Evolutionary conservation across 1,140 invertebrate genomes (phyloP), one percentile per base, ranked within the genome.

Genomic region (Cydia fagiglandana): DNA sequence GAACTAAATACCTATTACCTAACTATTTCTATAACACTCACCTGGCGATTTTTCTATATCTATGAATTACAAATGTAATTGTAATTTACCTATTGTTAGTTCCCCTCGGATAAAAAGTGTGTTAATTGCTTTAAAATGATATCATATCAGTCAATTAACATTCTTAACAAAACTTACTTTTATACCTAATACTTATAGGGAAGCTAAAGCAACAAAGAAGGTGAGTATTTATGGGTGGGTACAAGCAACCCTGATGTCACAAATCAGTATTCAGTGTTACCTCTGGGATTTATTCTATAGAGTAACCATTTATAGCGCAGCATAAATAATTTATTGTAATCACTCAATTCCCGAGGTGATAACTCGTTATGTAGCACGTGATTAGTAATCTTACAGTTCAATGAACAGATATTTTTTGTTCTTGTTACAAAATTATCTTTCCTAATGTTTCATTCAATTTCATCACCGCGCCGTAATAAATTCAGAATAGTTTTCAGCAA

Each of bases 311-410:
- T 70, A 70, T 4, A 41, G 66, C 66, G 38, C 30, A 41, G 38
- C 66, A 70, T 70, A 70, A 70, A 70, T 70, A 17, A 41, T 70
- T 45, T 70, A 70, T 70, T 41, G 66, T 38, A 17, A 38, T 41
- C 28, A 38, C 66, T 70, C 66, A 38, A 45, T 41, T 70, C 66
- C 66, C 66, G 66, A 70, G 66, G 66, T 70, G 66, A 70, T 70
- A 70, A 70, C 66, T 34, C 15, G 66, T 70, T 70, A 70, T 70
- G 34, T 38, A 70, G 66, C 66, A 70, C 66, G 38, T 70, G 66
- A 70, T 70, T 70, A 70, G 34, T 70, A 70, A 70, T 70, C 66
- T 70, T 38, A 38, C 38, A 70, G 66, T 70, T 38, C 66, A 70
- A 41, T 70, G 66, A 38, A 70, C 66, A 70, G 13, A 70, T 70